Evolutionary conservation across 1,140 invertebrate species (phyloP).

Genomic region (Trialeurodes vaporariorum): DNA sequence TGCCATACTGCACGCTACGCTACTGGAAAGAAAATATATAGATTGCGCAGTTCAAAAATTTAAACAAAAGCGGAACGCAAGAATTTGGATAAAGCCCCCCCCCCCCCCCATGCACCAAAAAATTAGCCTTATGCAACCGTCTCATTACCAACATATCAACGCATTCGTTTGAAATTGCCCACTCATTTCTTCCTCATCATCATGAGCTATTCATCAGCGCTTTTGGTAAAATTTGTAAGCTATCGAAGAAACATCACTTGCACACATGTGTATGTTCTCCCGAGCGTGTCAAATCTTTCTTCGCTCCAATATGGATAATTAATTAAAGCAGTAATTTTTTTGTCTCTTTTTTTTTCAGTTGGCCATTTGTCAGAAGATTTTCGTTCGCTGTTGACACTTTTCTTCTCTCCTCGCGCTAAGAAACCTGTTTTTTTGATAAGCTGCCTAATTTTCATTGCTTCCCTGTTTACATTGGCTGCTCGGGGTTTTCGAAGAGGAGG

Average conservation of each 20-base stretch:
- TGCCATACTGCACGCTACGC: too few relatives aligned
- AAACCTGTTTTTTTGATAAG: not conserved
- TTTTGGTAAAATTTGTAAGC: not conserved
- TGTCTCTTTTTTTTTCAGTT: conserved; percentile 1
- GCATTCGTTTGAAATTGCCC: not conserved
- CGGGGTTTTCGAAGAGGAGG: not conserved
- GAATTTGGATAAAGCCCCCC: too few relatives aligned
- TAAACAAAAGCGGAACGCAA: too few relatives aligned
- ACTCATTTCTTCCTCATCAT: not conserved
- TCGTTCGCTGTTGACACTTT: not conserved
- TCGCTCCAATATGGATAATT: not conserved
- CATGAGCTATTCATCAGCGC: not conserved
- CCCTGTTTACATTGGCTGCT: not conserved
- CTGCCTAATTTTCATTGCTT: not conserved
- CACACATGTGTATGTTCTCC: not conserved
- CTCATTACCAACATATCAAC: too few relatives aligned
- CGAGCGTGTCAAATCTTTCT: not conserved
- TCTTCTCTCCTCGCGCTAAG: not conserved
- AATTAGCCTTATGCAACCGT: too few relatives aligned
- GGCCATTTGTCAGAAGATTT: not conserved
- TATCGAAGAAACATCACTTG: not conserved
- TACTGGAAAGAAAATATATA: too few relatives aligned
- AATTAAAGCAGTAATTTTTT: not conserved
- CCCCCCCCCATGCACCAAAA: too few relatives aligned
- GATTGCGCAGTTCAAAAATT: too few relatives aligned